Conservation (phyloP, 2,888 invertebrate species). For the Drosophila neotestacea region DNA sequence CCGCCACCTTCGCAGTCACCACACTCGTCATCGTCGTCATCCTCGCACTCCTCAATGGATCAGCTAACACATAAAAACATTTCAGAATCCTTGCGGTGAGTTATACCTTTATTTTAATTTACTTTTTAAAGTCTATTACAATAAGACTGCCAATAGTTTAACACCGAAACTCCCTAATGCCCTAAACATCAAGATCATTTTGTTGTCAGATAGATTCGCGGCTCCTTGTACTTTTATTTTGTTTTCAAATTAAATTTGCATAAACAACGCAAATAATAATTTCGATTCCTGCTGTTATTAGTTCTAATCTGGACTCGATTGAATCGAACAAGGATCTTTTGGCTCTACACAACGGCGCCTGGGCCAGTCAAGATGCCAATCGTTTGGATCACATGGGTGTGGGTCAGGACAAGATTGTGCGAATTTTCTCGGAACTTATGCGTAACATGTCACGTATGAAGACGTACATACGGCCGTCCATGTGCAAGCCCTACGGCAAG, state of each 20-base stretch:
- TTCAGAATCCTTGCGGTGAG: slow-evolving; percentile 81
- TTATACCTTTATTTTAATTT: too few relatives aligned
- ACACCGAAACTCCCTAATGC: too few relatives aligned
- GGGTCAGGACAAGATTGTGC: slow-evolving; percentile 94
- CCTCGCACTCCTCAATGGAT: slow-evolving; percentile 79
- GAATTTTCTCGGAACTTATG: slow-evolving; percentile 94
- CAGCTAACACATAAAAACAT: slow-evolving; percentile 82
- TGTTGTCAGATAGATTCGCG: too few relatives aligned
- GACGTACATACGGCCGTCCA: slow-evolving; percentile 93
- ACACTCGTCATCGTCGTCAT: slow-evolving; percentile 74
- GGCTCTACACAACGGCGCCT: slow-evolving; percentile 89
- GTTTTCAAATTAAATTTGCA: too few relatives aligned
- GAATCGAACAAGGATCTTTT: slow-evolving; percentile 88
- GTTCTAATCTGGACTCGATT: slow-evolving; percentile 84
- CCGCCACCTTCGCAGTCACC: slow-evolving; percentile 83
- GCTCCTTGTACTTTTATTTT: too few relatives aligned
- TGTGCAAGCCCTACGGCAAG: slow-evolving; percentile 96
- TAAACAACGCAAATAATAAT: too few relatives aligned
- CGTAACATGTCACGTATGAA: slow-evolving; percentile 95
- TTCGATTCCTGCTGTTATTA: slow-evolving; percentile 30
- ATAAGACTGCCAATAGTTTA: too few relatives aligned
- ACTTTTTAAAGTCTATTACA: too few relatives aligned
- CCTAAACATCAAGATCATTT: too few relatives aligned
- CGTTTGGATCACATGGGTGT: slow-evolving; percentile 85
- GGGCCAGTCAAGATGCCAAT: slow-evolving; percentile 84